Base-by-base conservation (phyloP, 64 coral and sea anemone species). In the Anthopleura sola region DNA sequence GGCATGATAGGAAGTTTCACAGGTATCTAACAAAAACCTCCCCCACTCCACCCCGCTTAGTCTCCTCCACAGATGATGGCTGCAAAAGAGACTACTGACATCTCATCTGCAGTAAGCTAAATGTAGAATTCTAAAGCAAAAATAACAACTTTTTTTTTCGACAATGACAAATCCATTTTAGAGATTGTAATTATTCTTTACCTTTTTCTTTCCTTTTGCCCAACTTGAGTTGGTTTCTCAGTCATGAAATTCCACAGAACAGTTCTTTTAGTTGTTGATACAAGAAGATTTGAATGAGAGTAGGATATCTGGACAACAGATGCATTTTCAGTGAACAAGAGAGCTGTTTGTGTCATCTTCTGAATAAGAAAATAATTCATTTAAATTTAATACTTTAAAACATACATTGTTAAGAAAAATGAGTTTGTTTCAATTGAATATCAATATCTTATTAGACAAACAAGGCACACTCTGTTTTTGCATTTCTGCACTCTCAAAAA, bases 131-230 rank as follows among this genome's bases (percentile, higher is more conserved):
- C 21, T 26, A 26, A 11, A 62, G 17, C 16, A 56, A 56, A 56
- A 56, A 56, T 3, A 17, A 18, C 55, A 20, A n/a, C n/a, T n/a
- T n/a, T n/a, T n/a, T 56, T 17, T 5, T 23, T 26, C n/a, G 58
- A 62, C 7, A 26, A 62, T 53, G 50, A 53, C 6, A 17, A 53
- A 53, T 53, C 50, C 58, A 26, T n/a, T 18, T 0, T 7, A 24
- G 24, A 24, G 15, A 71, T 3, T 12, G 14, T 24, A 38, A 24
- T 47, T 16, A 24, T 21, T 18, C 36, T 74, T 49, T 86, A 96
- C 90, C 85, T 96, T 92, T 96, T 96, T 23, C 94, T 92, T 87
- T 96, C 94, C 75, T 96, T 92, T 78, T 96, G 94, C 56, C 94
- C 94, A 86, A 97, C 69, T 84, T 97, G 94, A 16, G 75, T 90